These are phyloP conservation scores for Lophius piscatorius DNA, from an alignment of 2,113 vertebrate species.

Conservation along the genomic window DNA sequence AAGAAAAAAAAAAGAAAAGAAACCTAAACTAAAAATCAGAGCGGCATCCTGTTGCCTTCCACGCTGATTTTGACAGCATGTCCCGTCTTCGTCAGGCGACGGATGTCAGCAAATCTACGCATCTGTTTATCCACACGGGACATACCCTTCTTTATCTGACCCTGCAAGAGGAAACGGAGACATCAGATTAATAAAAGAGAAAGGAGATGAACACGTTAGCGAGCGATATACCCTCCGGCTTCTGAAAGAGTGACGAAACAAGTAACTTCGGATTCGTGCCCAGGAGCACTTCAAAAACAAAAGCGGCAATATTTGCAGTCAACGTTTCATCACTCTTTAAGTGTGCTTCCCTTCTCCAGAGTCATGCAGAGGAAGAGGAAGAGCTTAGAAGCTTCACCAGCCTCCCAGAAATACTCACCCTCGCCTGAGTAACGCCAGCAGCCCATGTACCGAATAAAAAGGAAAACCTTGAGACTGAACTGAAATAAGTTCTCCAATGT, in stretches of 20 bases:
- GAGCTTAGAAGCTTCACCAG: not conserved
- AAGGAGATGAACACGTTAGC: not conserved
- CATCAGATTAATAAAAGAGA: fast-evolving
- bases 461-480: too few relatives aligned
- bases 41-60: constrained; percentile 97
- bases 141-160: constrained; percentile 92
- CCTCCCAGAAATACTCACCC: too few relatives aligned
- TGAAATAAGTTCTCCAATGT: too few relatives aligned
- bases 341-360: not conserved
- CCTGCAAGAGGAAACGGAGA: constrained; percentile 74
- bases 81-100: constrained; percentile 90
- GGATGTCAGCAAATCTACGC: constrained; percentile 94
- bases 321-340: not conserved
- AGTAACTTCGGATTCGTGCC: too few relatives aligned
- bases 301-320: too few relatives aligned
- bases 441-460: too few relatives aligned
- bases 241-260: not conserved
- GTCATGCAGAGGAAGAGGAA: not conserved
- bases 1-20: constrained; percentile 34
- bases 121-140: constrained; percentile 98
- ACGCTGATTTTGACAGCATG: constrained; percentile 99
- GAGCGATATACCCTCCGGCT: not conserved
- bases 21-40: constrained; percentile 83
- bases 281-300: not conserved
- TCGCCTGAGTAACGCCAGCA: too few relatives aligned